Percentiles rank a stretch among this genome's conserved stretches.
These are phyloP conservation scores for Euleptes europaea DNA, from an alignment of 2,113 vertebrate species.

Conservation along the genomic window DNA sequence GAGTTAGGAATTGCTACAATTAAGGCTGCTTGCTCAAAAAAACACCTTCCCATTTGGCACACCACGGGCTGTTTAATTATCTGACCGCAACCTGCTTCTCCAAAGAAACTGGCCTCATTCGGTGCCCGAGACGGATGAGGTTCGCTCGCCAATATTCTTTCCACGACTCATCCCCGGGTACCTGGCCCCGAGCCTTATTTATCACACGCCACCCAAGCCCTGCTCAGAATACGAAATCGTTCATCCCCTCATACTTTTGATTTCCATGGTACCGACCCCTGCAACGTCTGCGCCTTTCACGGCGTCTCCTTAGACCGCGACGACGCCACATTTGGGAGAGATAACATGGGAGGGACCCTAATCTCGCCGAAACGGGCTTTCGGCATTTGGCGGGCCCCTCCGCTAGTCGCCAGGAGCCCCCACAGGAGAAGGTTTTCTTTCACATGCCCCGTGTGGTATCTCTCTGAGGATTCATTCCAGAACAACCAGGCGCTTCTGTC, in stretches of 20 bases:
- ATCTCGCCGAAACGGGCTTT: background rate
- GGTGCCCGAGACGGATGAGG: background rate
- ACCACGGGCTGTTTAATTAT: conserved; percentile 1
- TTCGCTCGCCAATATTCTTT: background rate
- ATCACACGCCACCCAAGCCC: background rate
- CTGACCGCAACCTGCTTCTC: background rate
- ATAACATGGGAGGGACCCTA: background rate
- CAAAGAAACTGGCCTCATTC: background rate
- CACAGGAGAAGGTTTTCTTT: background rate
- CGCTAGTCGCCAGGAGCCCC: background rate
- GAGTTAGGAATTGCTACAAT: background rate
- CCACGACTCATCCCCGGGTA: background rate
- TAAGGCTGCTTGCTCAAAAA: background rate
- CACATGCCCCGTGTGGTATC: too few species aligned
- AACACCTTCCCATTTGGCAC: background rate
- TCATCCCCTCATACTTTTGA: background rate
- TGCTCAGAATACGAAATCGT: background rate
- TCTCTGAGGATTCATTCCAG: too few species aligned
- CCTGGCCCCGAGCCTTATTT: conserved; percentile 9
- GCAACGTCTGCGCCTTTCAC: background rate
- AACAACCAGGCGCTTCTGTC: background rate
- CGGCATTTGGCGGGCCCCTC: background rate
- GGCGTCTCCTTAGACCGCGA: background rate
- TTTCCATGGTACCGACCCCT: background rate
- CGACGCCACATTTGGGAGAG: background rate